Base-by-base conservation (phyloP, 2,888 invertebrate species). In the Gibbula magus region DNA sequence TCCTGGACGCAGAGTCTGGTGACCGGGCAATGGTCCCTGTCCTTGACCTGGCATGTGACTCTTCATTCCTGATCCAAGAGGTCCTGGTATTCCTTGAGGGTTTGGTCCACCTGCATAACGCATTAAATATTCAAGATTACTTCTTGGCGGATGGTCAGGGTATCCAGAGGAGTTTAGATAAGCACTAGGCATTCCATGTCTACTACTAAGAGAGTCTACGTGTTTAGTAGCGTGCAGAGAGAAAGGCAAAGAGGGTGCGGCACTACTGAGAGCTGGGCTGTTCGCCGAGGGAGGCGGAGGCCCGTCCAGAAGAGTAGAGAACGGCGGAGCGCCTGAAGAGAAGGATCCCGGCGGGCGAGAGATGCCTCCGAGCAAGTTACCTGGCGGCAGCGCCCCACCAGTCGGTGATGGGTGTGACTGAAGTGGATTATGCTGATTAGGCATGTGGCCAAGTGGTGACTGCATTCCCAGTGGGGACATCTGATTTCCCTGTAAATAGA, bases 1-100 rank as follows among this genome's bases (percentile, higher is more conserved):
- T 66, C 83, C 83, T 39, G 81, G 67, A 67, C 80, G 78, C 67
- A 82, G 83, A 51, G 35, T 32, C 39, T 53, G 70, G 77, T 75
- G 81, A 77, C 83, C 82, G 81, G 82, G 78, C n/a, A 79, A 75
- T 76, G 83, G 82, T 67, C 82, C 82, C n/a, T 70, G 73, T 32
- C 54, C 29, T n/a, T 35, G 29, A 39, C 78, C 39, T 52, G 73
- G 74, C 22, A 73, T 39, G 10, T 77, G 75, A 79, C 73, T 52
- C 66, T 61, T 54, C 45, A 56, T 51, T 39, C 67, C 67, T 25
- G 54, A 29, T 20, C 78, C 61, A 16, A 61, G 74, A 51, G 52
- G 74, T 25, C 79, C 79, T 13, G 79, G 67, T 67, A 81, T 32
- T 25, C 75, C 53, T 16, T 67, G 54, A 32, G 54, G 53, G 35